Percentiles rank a stretch among this genome's conserved stretches.
Conservation (phyloP, 2,797 vertebrate species). For the Champsocephalus esox region DNA sequence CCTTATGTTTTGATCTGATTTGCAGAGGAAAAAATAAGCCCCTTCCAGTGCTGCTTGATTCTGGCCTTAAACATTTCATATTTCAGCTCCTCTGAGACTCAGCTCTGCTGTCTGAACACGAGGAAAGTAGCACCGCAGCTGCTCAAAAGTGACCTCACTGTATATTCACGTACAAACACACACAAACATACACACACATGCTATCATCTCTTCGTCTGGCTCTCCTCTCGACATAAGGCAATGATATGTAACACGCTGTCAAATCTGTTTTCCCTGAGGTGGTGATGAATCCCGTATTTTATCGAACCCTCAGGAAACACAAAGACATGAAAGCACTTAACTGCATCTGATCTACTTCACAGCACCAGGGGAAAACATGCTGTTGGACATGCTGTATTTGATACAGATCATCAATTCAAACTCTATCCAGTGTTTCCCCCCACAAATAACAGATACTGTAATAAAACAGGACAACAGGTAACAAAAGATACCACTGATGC, state of each 20-base stretch:
- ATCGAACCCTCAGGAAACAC: neutral
- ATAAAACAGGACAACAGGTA: neutral
- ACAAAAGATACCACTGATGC: neutral
- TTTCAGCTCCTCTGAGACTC: constrained; percentile 32
- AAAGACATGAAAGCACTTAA: neutral
- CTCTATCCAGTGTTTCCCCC: neutral
- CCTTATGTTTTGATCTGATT: constrained; percentile 2
- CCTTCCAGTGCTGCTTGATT: constrained; percentile 5
- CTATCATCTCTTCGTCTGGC: constrained; percentile 19
- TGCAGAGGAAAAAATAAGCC: constrained; percentile 3
- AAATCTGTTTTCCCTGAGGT: constrained; percentile 10
- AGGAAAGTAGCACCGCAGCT: constrained; percentile 55
- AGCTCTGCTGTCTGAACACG: constrained; percentile 26
- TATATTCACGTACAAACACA: constrained; percentile 26
- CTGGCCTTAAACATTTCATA: constrained; percentile 11
- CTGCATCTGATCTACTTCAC: constrained; percentile 6
- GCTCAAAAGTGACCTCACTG: constrained; percentile 62
- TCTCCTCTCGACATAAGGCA: constrained; percentile 48
- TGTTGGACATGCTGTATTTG: constrained; percentile 14
- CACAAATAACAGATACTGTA: constrained; percentile 6
- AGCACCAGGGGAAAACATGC: neutral
- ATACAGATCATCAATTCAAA: constrained; percentile 9
- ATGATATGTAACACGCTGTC: constrained; percentile 33
- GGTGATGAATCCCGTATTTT: neutral
- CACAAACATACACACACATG: constrained; percentile 14